Evolutionary conservation across 2,113 vertebrate species (phyloP), one percentile per base, ranked within the genome.

Genomic region (Mustela nigripes): DNA sequence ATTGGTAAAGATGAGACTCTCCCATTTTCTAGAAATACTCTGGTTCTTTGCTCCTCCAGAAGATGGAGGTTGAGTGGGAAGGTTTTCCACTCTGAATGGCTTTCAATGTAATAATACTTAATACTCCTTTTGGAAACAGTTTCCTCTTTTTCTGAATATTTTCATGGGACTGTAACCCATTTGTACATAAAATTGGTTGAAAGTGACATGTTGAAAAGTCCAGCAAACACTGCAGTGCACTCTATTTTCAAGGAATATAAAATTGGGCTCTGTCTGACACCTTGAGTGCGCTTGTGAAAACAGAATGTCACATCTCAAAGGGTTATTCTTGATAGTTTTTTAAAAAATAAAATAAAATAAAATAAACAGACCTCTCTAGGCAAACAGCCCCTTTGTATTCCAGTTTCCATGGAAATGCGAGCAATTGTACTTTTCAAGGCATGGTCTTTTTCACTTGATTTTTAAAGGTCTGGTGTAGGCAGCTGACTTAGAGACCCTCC

Each of bases 231-330:
- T 95, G 36, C 81, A 87, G 93, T 33, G 7, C 62, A 48, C 97
- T 98, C 91, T 93, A 58, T 98, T 98, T 98, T 97, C 97, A 98
- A 98, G 97, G 97, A 98, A 96, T 98, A 98, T 98, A 97, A 98
- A 98, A 98, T 98, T 95, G 94, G 95, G 90, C 97, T 98, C 97
- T 98, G 97, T 97, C 97, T 97, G 98, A 98, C 98, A 98, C 98
- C 96, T 98, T 78, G 84, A 98, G 91, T 86, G 96, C 0, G 95
- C 97, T 97, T 98, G 85, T 95, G 96, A 98, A 98, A 98, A 98
- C 97, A 98, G 97, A 98, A 97, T 95, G 97, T 98, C 98, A 98
- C 97, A 97, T 98, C 96, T 98, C 94, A 97, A 95, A 97, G 92
- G 94, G 97, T 98, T 98, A 95, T 89, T 98, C 98, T 95, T 97